Evolutionary conservation across 2,888 invertebrate species (phyloP).

Genomic region (Tetragnatha montana): DNA sequence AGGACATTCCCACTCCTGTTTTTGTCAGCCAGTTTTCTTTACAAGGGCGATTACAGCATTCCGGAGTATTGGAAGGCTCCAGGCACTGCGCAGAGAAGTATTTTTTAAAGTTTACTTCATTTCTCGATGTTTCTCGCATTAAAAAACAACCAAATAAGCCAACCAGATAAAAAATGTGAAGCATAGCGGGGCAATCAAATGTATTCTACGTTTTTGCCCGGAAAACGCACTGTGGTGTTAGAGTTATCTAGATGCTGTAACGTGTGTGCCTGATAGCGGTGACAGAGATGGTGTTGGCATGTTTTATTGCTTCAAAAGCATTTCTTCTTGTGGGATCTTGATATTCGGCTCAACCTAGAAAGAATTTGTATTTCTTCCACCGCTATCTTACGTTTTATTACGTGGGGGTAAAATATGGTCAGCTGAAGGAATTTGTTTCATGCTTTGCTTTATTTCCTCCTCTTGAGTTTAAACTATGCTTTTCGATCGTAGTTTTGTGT

Average conservation of each 20-base stretch:
- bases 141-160: constrained; percentile 10
- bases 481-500: neutral
- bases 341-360: neutral
- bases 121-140: constrained; percentile 5
- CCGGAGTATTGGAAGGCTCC: constrained; percentile 38
- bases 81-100: constrained; percentile 16
- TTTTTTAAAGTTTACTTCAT: constrained; percentile 12
- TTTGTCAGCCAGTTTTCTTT: constrained; percentile 34
- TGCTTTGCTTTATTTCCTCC: constrained; percentile 7
- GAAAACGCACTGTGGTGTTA: constrained; percentile 36
- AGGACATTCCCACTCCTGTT: constrained; percentile 30
- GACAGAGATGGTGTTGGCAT: constrained; percentile 18
- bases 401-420: constrained; percentile 10
- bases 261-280: constrained; percentile 40
- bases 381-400: constrained; percentile 10
- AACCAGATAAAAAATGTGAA: constrained; percentile 14
- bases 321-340: constrained; percentile 5
- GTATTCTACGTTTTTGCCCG: constrained; percentile 26
- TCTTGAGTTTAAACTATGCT: constrained; percentile 6
- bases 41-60: constrained; percentile 31
- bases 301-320: constrained; percentile 38
- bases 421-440: neutral
- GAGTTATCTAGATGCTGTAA: constrained; percentile 53
- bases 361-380: neutral
- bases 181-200: constrained; percentile 42